Evolutionary conservation across 2,888 invertebrate species (phyloP).

Genomic region (Xanthia icteritia): DNA sequence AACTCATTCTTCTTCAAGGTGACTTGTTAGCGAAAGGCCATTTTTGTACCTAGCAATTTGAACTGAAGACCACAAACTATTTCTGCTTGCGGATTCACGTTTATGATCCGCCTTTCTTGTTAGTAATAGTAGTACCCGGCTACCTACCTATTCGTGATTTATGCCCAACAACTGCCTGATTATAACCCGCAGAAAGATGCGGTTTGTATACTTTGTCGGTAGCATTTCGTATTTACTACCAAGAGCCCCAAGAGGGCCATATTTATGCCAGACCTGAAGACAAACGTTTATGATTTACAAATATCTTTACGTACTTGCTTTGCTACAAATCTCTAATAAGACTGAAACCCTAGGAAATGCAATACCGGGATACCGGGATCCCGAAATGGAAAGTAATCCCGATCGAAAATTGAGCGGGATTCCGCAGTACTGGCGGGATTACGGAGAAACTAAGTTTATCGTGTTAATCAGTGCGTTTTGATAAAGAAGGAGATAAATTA

Average conservation of each 20-base stretch:
- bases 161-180: slow-evolving; percentile 11
- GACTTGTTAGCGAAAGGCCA: slow-evolving; percentile 21
- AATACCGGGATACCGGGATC: no score
- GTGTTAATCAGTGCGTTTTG: no score
- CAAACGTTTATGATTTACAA: background rate
- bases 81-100: background rate
- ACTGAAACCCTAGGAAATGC: no score
- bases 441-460: no score
- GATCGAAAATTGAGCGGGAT: no score
- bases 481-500: no score
- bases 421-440: no score
- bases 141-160: slow-evolving; percentile 1
- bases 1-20: slow-evolving; percentile 9
- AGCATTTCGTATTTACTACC: slow-evolving; percentile 2
- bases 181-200: slow-evolving; percentile 23
- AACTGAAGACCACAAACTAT: slow-evolving; percentile 26
- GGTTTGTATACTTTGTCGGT: slow-evolving; percentile 17
- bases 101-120: slow-evolving; percentile 28
- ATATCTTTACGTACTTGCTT: no score
- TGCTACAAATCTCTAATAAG: no score
- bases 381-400: no score
- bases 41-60: slow-evolving; percentile 18
- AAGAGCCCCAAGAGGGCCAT: background rate
- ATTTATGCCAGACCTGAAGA: slow-evolving; percentile 5
- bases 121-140: slow-evolving; percentile 4